Conservation (phyloP, 1,140 invertebrate genomes). For the Caerostris darwini region DNA sequence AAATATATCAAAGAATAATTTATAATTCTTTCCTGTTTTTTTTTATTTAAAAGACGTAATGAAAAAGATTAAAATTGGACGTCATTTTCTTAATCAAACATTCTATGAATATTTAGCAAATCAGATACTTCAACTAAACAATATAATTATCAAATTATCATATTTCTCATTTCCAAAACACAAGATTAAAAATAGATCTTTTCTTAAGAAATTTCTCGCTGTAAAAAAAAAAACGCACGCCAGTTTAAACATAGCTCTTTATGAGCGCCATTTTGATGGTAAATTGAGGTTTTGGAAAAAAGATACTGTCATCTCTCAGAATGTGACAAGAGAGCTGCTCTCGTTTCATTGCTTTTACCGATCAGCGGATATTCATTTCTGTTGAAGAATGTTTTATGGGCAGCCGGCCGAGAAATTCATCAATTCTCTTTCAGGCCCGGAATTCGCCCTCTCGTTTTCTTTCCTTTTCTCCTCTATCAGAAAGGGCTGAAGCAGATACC, state of each 20-base stretch:
- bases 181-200: too few species aligned
- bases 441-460: neutral
- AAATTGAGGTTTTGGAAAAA: neutral
- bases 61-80: too few species aligned
- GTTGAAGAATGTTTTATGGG: conserved; percentile 28
- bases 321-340: neutral
- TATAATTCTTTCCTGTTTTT: too few species aligned
- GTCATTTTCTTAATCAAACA: too few species aligned
- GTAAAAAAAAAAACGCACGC: neutral
- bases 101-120: too few species aligned
- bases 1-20: too few species aligned
- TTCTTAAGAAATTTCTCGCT: too few species aligned
- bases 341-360: neutral
- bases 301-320: neutral
- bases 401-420: conserved; percentile 7
- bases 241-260: neutral
- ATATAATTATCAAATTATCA: too few species aligned
- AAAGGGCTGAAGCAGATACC: neutral
- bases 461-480: neutral
- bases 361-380: neutral
- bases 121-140: too few species aligned
- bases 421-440: neutral
- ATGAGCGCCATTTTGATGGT: neutral
- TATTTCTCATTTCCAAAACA: too few species aligned
- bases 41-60: too few species aligned